phyloP scores from a whole-genome alignment of 2,888 invertebrate species.

The Pseudolycoriella hygida region DNA sequence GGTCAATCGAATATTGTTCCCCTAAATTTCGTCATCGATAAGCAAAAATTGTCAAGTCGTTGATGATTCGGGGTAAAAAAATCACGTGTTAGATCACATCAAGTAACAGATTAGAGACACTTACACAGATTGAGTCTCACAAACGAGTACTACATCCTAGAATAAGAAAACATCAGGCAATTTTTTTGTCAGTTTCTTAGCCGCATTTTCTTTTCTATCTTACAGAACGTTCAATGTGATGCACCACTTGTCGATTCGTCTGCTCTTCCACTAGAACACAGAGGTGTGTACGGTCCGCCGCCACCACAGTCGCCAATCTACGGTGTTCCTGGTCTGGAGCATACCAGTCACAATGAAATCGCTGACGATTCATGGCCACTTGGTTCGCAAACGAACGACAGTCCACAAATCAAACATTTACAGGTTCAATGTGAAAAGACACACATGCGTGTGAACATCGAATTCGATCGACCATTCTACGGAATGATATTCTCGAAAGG shows the following conservation, averaged over 20 bases:
- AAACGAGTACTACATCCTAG: no score
- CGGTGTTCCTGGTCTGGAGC: constrained; percentile 20
- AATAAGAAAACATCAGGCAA: no score
- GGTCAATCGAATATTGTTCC: no score
- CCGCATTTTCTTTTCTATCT: no score
- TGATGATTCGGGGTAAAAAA: no score
- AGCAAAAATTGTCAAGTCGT: no score
- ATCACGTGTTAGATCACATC: no score
- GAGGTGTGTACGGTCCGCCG: constrained; percentile 57
- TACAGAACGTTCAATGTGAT: constrained; percentile 59
- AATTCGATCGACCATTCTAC: constrained; percentile 87
- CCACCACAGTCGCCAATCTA: constrained; percentile 33
- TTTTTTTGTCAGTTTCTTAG: no score
- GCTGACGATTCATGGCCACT: constrained; percentile 79
- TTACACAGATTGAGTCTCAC: no score
- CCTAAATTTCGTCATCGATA: no score
- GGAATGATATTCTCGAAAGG: constrained; percentile 94
- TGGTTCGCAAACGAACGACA: constrained; percentile 55
- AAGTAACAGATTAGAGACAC: no score
- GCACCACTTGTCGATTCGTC: constrained; percentile 64
- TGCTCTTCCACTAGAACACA: constrained; percentile 62
- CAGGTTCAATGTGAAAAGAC: constrained; percentile 93
- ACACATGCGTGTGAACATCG: constrained; percentile 87
- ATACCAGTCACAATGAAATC: constrained; percentile 26
- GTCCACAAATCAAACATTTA: constrained; percentile 82